Evolutionary conservation across 2,797 vertebrate species (phyloP).

Genomic region (Manis crassicaudata): DNA sequence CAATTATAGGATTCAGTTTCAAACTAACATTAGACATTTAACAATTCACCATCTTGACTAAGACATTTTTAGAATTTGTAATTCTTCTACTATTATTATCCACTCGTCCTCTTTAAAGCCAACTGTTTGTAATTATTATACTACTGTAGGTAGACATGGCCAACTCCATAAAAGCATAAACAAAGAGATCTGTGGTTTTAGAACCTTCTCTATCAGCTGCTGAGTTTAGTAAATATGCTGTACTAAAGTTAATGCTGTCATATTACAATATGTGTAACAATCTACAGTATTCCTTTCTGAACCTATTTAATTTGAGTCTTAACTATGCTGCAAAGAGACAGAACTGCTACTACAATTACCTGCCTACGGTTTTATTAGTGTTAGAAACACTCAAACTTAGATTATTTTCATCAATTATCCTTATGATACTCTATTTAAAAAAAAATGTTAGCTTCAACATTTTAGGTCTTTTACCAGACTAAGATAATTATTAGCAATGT

Average conservation of each 20-base stretch:
- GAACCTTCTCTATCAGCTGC: neutral
- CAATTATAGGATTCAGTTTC: neutral
- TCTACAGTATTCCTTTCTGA: neutral
- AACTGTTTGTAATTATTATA: neutral
- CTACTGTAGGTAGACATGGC: neutral
- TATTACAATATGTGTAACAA: neutral
- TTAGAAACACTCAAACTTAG: neutral
- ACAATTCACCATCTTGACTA: neutral
- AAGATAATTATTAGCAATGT: neutral
- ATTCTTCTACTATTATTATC: neutral
- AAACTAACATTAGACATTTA: neutral
- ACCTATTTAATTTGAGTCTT: neutral
- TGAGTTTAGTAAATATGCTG: neutral
- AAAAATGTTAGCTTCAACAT: neutral
- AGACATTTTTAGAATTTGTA: neutral
- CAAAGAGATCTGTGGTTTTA: neutral
- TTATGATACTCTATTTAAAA: neutral
- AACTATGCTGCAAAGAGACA: neutral
- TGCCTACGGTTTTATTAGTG: neutral
- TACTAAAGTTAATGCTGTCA: neutral
- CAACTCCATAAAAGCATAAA: slow-evolving; percentile 28
- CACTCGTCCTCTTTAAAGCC: neutral
- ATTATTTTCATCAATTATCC: neutral
- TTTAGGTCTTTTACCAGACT: neutral
- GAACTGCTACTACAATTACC: neutral